Evolutionary conservation across 2,888 invertebrate genomes (phyloP).

Genomic region (Drosophila pegasa): DNA sequence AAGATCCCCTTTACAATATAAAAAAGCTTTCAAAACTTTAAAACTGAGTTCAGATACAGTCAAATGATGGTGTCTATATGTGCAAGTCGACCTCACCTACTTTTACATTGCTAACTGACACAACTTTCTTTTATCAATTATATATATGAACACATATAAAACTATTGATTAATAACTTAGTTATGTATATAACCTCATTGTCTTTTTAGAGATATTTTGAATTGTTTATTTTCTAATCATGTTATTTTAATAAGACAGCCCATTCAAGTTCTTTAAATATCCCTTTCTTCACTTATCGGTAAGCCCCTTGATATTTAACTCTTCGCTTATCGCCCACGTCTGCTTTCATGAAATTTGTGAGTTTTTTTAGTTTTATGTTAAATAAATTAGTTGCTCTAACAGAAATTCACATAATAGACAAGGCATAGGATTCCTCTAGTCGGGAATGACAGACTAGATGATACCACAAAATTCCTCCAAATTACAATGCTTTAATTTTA

Average conservation of each 20-base stretch:
- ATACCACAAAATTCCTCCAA: neutral
- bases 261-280: neutral
- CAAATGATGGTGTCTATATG: no score
- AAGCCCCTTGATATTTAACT: neutral
- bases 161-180: no score
- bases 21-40: no score
- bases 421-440: neutral
- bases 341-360: neutral
- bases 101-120: no score
- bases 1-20: no score
- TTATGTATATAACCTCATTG: no score
- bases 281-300: neutral
- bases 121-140: no score
- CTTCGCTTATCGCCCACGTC: neutral
- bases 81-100: no score
- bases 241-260: neutral
- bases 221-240: no score
- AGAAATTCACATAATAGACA: slow-evolving; percentile 8
- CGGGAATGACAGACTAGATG: neutral
- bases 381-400: slow-evolving; percentile 51
- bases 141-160: no score
- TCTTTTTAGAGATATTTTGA: no score
- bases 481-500: neutral
- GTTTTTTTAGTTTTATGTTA: slow-evolving; percentile 29
- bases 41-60: no score